Evolutionary conservation across 2,888 invertebrate genomes (phyloP).

Genomic region (Andrena marginata): DNA sequence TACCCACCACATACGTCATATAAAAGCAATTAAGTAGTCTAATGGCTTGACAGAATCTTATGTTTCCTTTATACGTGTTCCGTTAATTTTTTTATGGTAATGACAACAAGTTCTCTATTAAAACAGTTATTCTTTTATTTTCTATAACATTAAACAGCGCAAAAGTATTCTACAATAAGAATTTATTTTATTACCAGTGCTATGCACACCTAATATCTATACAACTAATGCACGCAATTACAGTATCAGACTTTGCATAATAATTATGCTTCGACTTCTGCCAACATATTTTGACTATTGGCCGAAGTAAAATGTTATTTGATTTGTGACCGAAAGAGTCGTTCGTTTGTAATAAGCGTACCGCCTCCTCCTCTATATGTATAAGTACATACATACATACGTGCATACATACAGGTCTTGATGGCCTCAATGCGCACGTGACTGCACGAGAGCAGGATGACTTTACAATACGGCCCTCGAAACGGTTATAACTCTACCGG

Average conservation of each 20-base stretch:
- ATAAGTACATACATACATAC: conserved; percentile 46
- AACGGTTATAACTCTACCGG: conserved; percentile 56
- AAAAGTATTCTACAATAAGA: neutral
- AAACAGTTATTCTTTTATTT: neutral
- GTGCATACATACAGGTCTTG: conserved; percentile 49
- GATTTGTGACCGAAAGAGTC: conserved; percentile 79
- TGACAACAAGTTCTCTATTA: too few species aligned
- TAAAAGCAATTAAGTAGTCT: conserved; percentile 49
- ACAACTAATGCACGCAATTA: neutral
- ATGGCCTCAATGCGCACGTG: conserved; percentile 67
- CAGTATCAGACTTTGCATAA: neutral
- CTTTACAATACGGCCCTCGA: conserved; percentile 58
- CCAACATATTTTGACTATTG: conserved; percentile 40
- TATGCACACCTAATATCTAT: neutral
- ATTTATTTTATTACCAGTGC: neutral
- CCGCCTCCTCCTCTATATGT: conserved; percentile 82
- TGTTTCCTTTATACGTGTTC: neutral
- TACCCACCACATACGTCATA: conserved; percentile 28
- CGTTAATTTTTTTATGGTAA: neutral
- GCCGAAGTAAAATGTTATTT: conserved; percentile 76
- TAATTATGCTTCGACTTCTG: conserved; percentile 19
- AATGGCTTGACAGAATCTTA: conserved; percentile 33
- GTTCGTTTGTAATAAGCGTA: conserved; percentile 78
- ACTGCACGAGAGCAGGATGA: conserved; percentile 53
- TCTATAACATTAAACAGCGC: neutral